Conservation (phyloP, 1,140 invertebrate species). For the Formica selysi region DNA sequence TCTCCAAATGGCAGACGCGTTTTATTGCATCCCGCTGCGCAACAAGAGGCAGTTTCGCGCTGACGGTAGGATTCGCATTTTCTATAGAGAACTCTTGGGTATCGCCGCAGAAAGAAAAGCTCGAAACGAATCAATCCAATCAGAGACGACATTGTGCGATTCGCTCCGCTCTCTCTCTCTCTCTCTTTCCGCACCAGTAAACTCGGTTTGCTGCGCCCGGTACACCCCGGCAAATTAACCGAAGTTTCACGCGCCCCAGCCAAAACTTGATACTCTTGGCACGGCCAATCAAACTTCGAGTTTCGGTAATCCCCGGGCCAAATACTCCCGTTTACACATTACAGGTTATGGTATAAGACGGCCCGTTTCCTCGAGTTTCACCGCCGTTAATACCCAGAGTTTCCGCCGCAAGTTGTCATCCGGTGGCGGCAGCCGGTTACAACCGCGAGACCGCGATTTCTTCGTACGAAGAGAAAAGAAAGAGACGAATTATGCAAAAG, state of each 20-base stretch:
- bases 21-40: neutral
- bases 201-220: slow-evolving; percentile 30
- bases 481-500: slow-evolving; percentile 6
- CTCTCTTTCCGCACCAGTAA: slow-evolving; percentile 24
- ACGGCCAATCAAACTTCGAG: slow-evolving; percentile 85
- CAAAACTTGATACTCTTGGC: slow-evolving; percentile 84
- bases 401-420: slow-evolving; percentile 72
- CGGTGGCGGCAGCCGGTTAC: slow-evolving; percentile 63
- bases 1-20: slow-evolving; percentile 11
- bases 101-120: slow-evolving; percentile 1
- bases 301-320: slow-evolving; percentile 82
- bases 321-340: slow-evolving; percentile 83
- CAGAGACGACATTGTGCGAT: slow-evolving; percentile 50
- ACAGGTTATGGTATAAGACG: slow-evolving; percentile 79
- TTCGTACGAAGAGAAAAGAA: neutral
- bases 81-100: neutral
- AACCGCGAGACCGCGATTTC: slow-evolving; percentile 38
- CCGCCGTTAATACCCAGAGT: slow-evolving; percentile 75
- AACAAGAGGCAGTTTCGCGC: neutral
- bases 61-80: neutral
- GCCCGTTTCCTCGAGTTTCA: slow-evolving; percentile 78
- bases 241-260: slow-evolving; percentile 78
- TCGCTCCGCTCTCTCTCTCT: slow-evolving; percentile 18
- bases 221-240: slow-evolving; percentile 65
- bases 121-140: slow-evolving; percentile 58